These are phyloP conservation scores for Rapana venosa DNA, from an alignment of 2,888 invertebrate species.

Conservation along the genomic window DNA sequence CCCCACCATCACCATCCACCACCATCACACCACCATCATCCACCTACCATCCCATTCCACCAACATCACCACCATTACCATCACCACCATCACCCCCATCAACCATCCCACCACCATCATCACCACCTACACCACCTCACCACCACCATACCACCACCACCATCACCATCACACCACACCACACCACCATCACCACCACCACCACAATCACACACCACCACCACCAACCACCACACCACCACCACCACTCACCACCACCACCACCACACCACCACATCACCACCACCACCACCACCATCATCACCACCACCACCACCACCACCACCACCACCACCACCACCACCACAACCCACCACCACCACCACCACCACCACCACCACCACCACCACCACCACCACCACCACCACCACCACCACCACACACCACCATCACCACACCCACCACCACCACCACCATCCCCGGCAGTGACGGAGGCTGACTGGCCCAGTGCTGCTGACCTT, in stretches of 20 bases:
- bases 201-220: too few relatives aligned
- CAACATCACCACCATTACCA: not conserved
- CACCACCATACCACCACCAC: not conserved
- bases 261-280: not conserved
- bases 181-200: too few relatives aligned
- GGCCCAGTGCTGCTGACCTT: constrained; percentile 25
- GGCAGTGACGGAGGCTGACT: not conserved
- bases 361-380: not conserved
- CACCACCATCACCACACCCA: too few relatives aligned
- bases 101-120: not conserved
- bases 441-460: too few relatives aligned
- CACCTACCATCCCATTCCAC: not conserved
- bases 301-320: not conserved
- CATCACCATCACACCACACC: not conserved
- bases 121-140: not conserved
- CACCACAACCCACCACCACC: not conserved
- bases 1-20: not conserved
- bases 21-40: not conserved
- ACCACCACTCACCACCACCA: not conserved
- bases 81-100: not conserved
- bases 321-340: not conserved
- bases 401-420: too few relatives aligned
- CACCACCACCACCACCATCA: not conserved
- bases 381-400: too few relatives aligned
- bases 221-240: not conserved